Evolutionary conservation across 2,113 vertebrate species (phyloP), one percentile per base, ranked within the genome.

Genomic region (Natator depressus): DNA sequence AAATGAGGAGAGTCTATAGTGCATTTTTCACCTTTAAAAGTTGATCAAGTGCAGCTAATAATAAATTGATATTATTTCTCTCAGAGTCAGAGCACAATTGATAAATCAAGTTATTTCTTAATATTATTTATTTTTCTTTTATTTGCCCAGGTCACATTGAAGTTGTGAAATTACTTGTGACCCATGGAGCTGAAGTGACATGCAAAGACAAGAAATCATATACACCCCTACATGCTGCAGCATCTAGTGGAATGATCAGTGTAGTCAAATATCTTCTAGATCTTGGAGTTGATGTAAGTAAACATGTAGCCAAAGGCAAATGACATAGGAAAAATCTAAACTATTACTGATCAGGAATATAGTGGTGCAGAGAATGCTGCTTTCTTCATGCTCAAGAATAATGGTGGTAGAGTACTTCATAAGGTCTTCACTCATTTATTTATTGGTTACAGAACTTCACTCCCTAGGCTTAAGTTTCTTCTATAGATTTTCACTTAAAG

Each of bases 131-230:
- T 89, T 81, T 95, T 24, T 95, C 90, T 87, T 82, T 84, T 91
- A 54, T 97, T 98, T 65, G 82, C 95, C 93, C 94, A 99, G 99
- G 99, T 93, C 99, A 99, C 97, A 99, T 99, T 97, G 99, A 99
- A 98, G 99, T 99, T 90, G 99, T 99, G 94, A 99, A 99, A 97
- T 97, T 99, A 86, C 98, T 99, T 4, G 99, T 99, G 90, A 98
- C 99, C 49, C 99, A 99, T 3, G 99, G 99, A 95, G 99, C 99
- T 84, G 99, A 99, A 98, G 99, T 99, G 93, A 99, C 99, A 31
- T 99, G 99, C 97, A 99, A 99, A 97, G 99, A 99, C 97, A 99
- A 99, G 97, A 99, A 99, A 95, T 99, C 99, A 0, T 99, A 99
- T 50, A 99, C 99, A 69, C 99, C 99, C 53, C 98, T 99, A 82